Base-by-base conservation (phyloP, 2,888 invertebrate genomes). In the Sphinx pinastri region DNA sequence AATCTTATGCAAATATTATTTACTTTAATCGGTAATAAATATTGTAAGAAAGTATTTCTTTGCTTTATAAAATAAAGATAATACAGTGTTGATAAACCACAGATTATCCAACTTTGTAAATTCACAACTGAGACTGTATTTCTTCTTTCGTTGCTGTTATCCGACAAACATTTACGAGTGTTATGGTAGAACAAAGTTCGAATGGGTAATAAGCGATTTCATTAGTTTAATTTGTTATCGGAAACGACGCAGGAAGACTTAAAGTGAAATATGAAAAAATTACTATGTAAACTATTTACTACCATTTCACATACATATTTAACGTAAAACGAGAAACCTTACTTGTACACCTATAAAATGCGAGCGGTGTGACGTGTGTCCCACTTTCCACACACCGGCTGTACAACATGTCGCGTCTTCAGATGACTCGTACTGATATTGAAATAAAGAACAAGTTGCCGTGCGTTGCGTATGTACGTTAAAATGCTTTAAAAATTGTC, bases 341-440 rank as follows among this genome's bases (percentile, higher is more conserved):
- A 74, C 86, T 78, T 86, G 87, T 63, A 63, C 83, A 85, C 83
- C 87, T 89, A 91, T 91, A 90, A 91, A 92, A 91, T 86, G 90
- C 93, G 88, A 83, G 82, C 85, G 87, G 88, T 92, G 92, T 93
- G 90, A 93, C 92, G 92, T 82, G 75, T 86, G 91, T 73, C 93
- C 93, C 77, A 93, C 93, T 93, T 94, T 93, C 93, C 91, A 89
- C 83, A 77, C 81, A 83, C 84, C 84, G 85, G 87, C 88, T 86
- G 77, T 79, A 83, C 87, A 89, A 90, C 89, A 91, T 89, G 89
- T 84, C 87, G 83, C 80, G 81, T 81, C 82, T 78, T 78, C 80
- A 78, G 75, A 76, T 83, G 79, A 77, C 78, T 81, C 84, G 84
- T 89, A 88, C 78, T 70, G 47, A 72, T 60, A 76, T 77, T 71